Evolutionary conservation across 1,140 invertebrate genomes (phyloP).

Genomic region (Globodera ellingtonae): DNA sequence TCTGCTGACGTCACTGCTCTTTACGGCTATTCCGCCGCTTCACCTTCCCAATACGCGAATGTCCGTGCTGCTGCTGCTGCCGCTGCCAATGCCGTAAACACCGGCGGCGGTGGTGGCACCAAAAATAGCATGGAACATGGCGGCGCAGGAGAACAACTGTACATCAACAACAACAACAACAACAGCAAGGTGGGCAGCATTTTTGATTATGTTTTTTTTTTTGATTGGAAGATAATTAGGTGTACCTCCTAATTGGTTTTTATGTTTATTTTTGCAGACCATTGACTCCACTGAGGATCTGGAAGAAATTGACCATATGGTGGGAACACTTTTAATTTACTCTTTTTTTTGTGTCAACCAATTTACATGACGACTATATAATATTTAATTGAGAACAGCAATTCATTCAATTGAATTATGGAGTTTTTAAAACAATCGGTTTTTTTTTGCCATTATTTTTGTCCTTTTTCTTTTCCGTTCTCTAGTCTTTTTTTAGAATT

Average conservation of each 20-base stretch:
- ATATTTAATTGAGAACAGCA: too few species aligned
- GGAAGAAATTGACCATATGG: constrained; percentile 43
- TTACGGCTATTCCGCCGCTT: background rate
- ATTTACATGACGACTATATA: too few species aligned
- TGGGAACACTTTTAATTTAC: background rate
- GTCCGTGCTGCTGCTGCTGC: constrained; percentile 7
- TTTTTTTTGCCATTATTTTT: too few species aligned
- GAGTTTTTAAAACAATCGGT: too few species aligned
- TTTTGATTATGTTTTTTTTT: background rate
- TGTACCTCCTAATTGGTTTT: background rate
- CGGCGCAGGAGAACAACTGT: constrained; percentile 6
- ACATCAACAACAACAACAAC: constrained; percentile 1
- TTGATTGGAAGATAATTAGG: background rate
- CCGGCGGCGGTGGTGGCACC: too few species aligned
- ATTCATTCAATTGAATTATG: too few species aligned
- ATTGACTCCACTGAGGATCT: constrained; percentile 36
- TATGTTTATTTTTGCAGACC: constrained; percentile 21
- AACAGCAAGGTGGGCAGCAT: background rate
- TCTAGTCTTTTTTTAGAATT: too few species aligned
- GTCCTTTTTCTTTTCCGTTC: too few species aligned
- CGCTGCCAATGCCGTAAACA: background rate
- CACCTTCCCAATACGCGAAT: constrained; percentile 37
- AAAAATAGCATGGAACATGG: background rate
- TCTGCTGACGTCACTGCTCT: background rate
- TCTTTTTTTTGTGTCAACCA: too few species aligned